phyloP scores from a whole-genome alignment of 2,888 invertebrate species.

The Drosophila anomalata region DNA sequence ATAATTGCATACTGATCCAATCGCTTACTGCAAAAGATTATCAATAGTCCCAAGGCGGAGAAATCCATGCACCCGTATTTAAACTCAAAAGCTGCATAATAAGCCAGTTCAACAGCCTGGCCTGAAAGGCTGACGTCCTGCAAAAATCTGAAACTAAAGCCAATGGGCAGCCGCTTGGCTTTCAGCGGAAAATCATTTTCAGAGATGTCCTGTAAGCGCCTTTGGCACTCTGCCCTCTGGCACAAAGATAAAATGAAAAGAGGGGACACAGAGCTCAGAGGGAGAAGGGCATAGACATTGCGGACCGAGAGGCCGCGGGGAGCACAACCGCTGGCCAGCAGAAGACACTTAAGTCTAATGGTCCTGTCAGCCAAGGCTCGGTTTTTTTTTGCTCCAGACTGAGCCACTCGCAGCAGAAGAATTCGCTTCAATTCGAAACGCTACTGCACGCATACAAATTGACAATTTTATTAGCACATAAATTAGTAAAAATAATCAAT shows the following conservation, averaged over 20 bases:
- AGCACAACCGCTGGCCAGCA: conserved; percentile 28
- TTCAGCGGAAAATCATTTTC: conserved; percentile 63
- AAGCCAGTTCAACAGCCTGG: conserved; percentile 42
- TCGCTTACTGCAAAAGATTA: conserved; percentile 39
- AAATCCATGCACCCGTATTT: conserved; percentile 52
- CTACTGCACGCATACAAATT: conserved; percentile 74
- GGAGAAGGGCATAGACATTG: not conserved
- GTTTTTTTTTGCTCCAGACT: not conserved
- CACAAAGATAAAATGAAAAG: conserved; percentile 10
- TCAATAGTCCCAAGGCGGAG: conserved; percentile 39
- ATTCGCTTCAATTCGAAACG: conserved; percentile 39
- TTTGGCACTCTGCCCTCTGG: conserved; percentile 73
- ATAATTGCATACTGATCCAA: conserved; percentile 26
- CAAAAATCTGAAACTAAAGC: conserved; percentile 33
- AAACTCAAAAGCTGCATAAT: conserved; percentile 62
- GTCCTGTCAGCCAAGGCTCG: conserved; percentile 60
- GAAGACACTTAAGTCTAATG: conserved; percentile 76
- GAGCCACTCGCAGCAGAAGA: conserved; percentile 22
- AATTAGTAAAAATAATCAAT: conserved; percentile 79
- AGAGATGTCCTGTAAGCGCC: conserved; percentile 71
- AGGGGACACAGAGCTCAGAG: not conserved
- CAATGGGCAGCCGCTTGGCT: conserved; percentile 16
- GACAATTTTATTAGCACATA: conserved; percentile 79
- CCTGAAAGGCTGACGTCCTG: conserved; percentile 9
- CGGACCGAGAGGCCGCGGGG: not conserved